Base-by-base conservation (phyloP, 2,797 vertebrate genomes). In the Microctenopoma lineatum region DNA sequence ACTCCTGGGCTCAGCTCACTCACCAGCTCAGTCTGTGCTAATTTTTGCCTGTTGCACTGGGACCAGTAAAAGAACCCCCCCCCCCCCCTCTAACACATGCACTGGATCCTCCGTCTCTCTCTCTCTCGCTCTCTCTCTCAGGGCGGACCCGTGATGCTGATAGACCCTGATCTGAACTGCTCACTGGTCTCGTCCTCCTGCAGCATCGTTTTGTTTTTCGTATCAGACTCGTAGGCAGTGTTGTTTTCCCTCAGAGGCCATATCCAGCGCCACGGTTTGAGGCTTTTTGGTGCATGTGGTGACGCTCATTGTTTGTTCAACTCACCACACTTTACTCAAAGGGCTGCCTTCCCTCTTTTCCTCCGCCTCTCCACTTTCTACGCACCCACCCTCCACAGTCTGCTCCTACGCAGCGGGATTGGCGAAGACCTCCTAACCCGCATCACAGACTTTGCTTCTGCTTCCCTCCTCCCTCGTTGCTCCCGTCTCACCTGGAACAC, bases 241-340 rank as follows among this genome's bases (percentile, higher is more conserved):
- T 41, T 42, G 0, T 51, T 25, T 75, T 72, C 42, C 68, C 57
- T 79, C 75, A 51, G 74, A 89, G 87, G 85, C 89, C 90, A 87
- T 86, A 87, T 64, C 75, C 83, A 84, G 61, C 71, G 55, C 66
- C 74, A 69, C 56, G 50, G 72, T 64, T 70, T 62, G 66, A 61
- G 73, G 73, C 42, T 66, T 81, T 79, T 80, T 69, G 71, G 60
- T 76, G 65, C 75, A 71, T 65, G 72, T 79, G 69, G 54, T 72
- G 67, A 75, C 29, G 0, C 9, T 39, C 41, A 36, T 79, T 38
- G 12, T 56, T 58, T 59, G 27, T 79, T 79, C 39, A 66, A 75
- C 70, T 81, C 77, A 50, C 89, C 85, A 88, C 41, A 86, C 89
- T 92, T 93, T 84, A 88, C 90, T 90, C 84, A 90, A 93, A 94